Evolutionary conservation across 2,888 invertebrate species (phyloP), one percentile per base, ranked within the genome.

Genomic region (Nesidiocoris tenuis): DNA sequence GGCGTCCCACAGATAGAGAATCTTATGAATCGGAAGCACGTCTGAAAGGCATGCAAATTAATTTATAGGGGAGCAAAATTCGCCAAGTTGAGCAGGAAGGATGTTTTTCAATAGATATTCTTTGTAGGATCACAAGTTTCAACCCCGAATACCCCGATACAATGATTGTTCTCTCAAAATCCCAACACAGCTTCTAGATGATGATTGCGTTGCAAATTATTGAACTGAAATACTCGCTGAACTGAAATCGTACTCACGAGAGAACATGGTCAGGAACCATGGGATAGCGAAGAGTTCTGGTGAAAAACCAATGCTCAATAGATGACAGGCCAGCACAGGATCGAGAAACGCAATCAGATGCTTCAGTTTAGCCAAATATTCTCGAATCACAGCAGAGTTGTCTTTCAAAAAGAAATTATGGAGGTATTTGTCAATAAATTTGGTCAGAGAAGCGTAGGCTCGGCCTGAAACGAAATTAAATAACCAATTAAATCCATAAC

Each of bases 261-360:
- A 96, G 86, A 96, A 98, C 94, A 98, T 96, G 3, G 98, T 98
- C 54, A 98, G 87, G 84, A 98, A 98, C 98, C 98, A 99, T 0
- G 98, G 98, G 83, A 99, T 98, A 19, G 98, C 96, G 85, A 98
- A 99, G 17, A 98, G 86, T 84, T 99, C 98, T 0, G 99, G 98
- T 80, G 93, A 95, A 83, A 99, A 99, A 82, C 91, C 94, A 80
- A 98, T 98, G 17, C 91, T 90, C 81, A 92, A 90, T 65, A 99
- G 86, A 84, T 98, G 98, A 82, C 93, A 93, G 1, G 95, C 94
- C 76, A 99, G 84, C 76, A 90, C 87, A 0, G 98, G 96, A 84
- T 99, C 98, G 83, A 98, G 96, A 84, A 95, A 99, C 56, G 97
- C 93, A 61, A 97, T 92, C 82, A 98, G 87, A 83, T 98, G 98